Evolutionary conservation across 2,113 vertebrate species (phyloP), one percentile per base, ranked within the genome.

Genomic region (Phylloscopus trochilus): DNA sequence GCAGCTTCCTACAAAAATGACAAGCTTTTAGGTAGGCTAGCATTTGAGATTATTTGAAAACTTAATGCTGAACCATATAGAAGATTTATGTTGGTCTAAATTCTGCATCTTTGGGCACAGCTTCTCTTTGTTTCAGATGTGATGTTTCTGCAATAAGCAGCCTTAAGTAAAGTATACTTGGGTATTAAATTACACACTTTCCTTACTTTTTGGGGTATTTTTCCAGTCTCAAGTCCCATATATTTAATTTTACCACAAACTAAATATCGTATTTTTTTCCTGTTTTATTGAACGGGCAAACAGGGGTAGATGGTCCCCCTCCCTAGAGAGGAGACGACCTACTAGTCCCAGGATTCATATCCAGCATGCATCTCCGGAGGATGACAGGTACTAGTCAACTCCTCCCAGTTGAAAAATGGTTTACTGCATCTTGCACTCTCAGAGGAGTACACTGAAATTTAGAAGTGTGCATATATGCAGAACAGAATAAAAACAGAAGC

Each of bases 311-410:
- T 99, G 97, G 98, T 99, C 98, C 97, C 98, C 98, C 97, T 99
- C 99, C 96, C 98, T 99, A 98, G 99, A 99, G 98, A 98, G 99
- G 98, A 99, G 98, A 98, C 98, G 99, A 97, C 98, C 99, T 95
- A 98, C 98, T 98, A 99, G 99, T 96, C 99, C 99, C 98, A 99
- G 99, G 99, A 99, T 99, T 98, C 98, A 99, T 98, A 99, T 99
- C 98, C 98, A 99, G 98, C 99, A 99, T 98, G 99, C 98, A 79
- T 99, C 99, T 98, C 99, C 99, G 89, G 99, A 99, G 98, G 99
- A 99, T 97, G 99, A 99, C 99, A 99, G 99, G 99, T 99, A 99
- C 98, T 98, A 98, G 97, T 98, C 98, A 98, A 15, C 76, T 97
- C 94, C 97, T 97, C 98, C 98, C 97, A 96, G 92, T 59, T 93